Evolutionary conservation across 2,888 invertebrate genomes (phyloP).

Genomic region (Embidobia sp.): DNA sequence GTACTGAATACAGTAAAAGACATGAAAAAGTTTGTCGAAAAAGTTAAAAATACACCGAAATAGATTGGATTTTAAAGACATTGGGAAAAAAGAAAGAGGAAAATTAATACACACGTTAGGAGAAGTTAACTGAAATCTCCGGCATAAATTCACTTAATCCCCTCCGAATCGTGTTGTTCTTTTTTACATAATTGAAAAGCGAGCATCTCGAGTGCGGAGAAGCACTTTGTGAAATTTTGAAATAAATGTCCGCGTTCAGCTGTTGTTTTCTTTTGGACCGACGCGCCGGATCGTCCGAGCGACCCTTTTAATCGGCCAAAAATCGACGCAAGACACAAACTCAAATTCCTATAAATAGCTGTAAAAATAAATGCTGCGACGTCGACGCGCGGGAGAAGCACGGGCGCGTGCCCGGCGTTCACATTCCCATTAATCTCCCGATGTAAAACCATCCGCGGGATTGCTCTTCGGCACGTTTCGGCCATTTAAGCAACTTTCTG

Average conservation of each 20-base stretch:
- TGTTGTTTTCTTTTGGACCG: constrained; percentile 45
- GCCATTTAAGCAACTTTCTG: constrained; percentile 13
- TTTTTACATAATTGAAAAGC: constrained; percentile 22
- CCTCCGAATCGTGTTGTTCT: constrained; percentile 2
- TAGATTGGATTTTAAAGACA: too few relatives aligned
- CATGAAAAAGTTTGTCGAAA: too few relatives aligned
- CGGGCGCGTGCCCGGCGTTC: constrained; percentile 41
- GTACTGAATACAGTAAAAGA: constrained; percentile 45
- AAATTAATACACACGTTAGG: background rate
- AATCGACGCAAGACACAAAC: constrained; percentile 61
- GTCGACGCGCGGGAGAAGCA: constrained; percentile 36
- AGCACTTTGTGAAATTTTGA: constrained; percentile 39
- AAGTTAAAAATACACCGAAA: too few relatives aligned
- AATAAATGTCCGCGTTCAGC: constrained; percentile 52
- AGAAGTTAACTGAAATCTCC: constrained; percentile 1
- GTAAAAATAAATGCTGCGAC: constrained; percentile 52
- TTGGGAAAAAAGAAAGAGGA: background rate
- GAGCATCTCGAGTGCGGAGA: background rate
- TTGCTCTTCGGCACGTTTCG: constrained; percentile 53
- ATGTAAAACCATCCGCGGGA: constrained; percentile 34
- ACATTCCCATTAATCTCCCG: constrained; percentile 48
- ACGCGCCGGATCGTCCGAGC: constrained; percentile 14
- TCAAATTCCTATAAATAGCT: constrained; percentile 53
- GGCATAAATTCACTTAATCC: constrained; percentile 24
- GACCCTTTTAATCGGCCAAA: constrained; percentile 63